Evolutionary conservation across 2,113 vertebrate species (phyloP), one percentile per base, ranked within the genome.

Genomic region (Pseudorhombus dupliciocellatus): DNA sequence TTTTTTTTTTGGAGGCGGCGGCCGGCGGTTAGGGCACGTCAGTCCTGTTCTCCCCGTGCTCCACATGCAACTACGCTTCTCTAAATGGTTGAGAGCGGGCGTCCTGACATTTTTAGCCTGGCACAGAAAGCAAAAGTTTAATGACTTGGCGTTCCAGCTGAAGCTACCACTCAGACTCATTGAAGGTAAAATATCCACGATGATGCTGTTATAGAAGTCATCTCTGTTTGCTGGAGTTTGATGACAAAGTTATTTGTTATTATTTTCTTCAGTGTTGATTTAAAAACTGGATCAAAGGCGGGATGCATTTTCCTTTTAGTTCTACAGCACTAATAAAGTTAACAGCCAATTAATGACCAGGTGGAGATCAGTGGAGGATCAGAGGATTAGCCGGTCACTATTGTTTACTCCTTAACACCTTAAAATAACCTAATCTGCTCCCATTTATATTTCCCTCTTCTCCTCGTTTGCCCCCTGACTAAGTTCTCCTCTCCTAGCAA

Each of bases 391-490:
- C 66, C 66, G 68, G 54, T 81, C 66, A 51, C 42, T 66, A 53
- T 72, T 31, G 6, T 66, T 77, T 70, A 70, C 67, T 53, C 28
- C 37, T 16, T 57, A 53, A 31, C 53, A 52, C 31, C 31, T 59
- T 72, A n/a, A 48, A 48, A 48, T 64, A 58, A 77, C 48, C 52
- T 40, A 57, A 79, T 79, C 71, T 73, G 57, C 50, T 63, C 30
- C 15, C 16, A 50, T 61, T 50, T 60, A 4, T 57, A 11, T 52
- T 28, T 53, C 46, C 40, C 5, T 44, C 14, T 50, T 50, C 16
- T 50, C 46, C 18, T 14, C 46, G 5, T 18, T 44, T 44, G 42
- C 42, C 12, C 16, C 42, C 37, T 40, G 37, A 40, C 37, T 8
- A 12, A 40, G 37, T 2, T 40, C 10, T 40, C 42, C 42, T 44